phyloP scores from a whole-genome alignment of 2,797 vertebrate species.

The Liparis tanakae region DNA sequence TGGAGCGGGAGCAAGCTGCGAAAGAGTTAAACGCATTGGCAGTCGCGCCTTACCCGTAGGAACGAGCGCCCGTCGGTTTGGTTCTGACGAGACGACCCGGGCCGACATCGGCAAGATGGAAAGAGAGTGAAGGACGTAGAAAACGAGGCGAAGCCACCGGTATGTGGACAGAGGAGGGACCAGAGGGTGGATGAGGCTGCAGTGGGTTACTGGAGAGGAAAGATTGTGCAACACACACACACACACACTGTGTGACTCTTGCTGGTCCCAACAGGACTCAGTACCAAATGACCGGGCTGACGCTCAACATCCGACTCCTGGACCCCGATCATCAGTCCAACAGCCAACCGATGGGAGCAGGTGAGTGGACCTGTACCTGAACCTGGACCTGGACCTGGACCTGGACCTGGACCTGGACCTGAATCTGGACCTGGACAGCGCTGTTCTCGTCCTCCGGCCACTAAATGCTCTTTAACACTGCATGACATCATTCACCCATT shows the following conservation, averaged over 20 bases:
- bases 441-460: no score
- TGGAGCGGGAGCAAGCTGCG: no score
- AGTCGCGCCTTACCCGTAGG: no score
- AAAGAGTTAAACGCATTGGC: no score
- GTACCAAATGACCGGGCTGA: constrained; percentile 1
- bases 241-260: neutral
- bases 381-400: no score
- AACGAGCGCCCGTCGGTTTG: no score
- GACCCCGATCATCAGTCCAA: neutral
- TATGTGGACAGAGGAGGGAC: neutral
- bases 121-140: constrained; percentile 10
- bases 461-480: no score
- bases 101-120: neutral
- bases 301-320: neutral
- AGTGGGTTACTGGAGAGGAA: neutral
- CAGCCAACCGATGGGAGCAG: neutral
- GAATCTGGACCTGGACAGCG: no score
- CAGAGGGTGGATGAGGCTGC: neutral
- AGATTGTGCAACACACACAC: neutral
- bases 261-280: neutral
- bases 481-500: no score
- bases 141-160: neutral
- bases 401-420: no score
- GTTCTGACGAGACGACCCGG: no score
- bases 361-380: no score